phyloP scores from a whole-genome alignment of 2,888 invertebrate species.

The Zaprionus obscuricornis region DNA sequence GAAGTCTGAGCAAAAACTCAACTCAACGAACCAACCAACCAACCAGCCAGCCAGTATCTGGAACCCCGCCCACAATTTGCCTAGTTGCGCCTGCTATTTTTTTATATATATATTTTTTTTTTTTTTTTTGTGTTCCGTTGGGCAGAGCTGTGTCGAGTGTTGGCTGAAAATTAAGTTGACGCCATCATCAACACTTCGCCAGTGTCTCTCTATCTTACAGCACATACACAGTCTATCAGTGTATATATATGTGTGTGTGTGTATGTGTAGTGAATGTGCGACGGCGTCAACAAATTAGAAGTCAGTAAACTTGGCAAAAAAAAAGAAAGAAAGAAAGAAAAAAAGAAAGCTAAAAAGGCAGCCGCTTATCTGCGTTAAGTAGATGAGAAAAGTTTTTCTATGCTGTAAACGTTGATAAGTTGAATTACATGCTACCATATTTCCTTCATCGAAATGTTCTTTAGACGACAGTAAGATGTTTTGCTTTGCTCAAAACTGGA shows the following conservation, averaged over 20 bases:
- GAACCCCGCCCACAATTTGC: constrained; percentile 28
- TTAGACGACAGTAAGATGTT: neutral
- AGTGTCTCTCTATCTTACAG: constrained; percentile 46
- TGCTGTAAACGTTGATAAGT: constrained; percentile 71
- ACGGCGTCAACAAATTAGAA: constrained; percentile 69
- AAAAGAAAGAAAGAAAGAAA: constrained; percentile 25
- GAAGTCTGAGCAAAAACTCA: constrained; percentile 50
- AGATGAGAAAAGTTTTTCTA: constrained; percentile 76
- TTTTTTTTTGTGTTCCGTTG: constrained; percentile 48
- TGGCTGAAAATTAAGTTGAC: constrained; percentile 75
- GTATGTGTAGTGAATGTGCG: constrained; percentile 28
- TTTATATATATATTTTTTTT: no score
- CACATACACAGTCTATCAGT: no score
- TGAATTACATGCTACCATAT: constrained; percentile 70
- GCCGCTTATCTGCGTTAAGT: constrained; percentile 77
- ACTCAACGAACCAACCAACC: constrained; percentile 3
- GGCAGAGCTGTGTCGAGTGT: constrained; percentile 60
- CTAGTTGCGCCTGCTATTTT: constrained; percentile 56
- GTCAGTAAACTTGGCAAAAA: constrained; percentile 67
- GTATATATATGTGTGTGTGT: constrained; percentile 5
- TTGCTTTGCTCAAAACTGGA: constrained; percentile 46
- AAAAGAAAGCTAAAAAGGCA: constrained; percentile 39
- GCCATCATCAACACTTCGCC: constrained; percentile 73
- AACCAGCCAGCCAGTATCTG: neutral
- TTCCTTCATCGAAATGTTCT: constrained; percentile 40